Percentiles rank a stretch among this genome's conserved stretches.
These are phyloP conservation scores for Entomyzon cyanotis DNA, from an alignment of 2,113 vertebrate species.

Conservation along the genomic window DNA sequence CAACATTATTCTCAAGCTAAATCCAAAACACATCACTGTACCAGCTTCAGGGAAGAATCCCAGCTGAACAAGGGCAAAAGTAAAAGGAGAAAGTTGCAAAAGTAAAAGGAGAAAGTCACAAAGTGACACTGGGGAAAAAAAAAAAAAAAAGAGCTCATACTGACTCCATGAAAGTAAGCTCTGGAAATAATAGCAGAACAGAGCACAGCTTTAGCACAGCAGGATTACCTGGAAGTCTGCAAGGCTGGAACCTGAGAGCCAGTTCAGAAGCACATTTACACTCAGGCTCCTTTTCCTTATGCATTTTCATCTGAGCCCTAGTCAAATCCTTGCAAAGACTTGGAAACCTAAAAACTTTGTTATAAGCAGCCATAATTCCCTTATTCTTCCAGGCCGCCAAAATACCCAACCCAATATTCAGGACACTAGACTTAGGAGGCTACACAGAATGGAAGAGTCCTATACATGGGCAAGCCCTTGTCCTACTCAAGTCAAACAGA, in stretches of 20 bases:
- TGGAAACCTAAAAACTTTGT: not conserved
- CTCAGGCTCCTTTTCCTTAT: not conserved
- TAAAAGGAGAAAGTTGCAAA: not conserved
- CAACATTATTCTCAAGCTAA: not conserved
- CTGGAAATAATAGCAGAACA: not conserved
- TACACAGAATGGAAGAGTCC: not conserved
- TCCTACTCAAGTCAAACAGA: not conserved
- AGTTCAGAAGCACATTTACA: not conserved
- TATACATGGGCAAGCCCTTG: not conserved
- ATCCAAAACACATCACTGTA: not conserved
- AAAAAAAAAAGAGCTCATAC: not conserved
- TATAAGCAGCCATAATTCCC: not conserved
- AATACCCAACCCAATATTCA: not conserved
- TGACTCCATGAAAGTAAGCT: not conserved
- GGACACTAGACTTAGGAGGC: too few species aligned
- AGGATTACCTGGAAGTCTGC: not conserved
- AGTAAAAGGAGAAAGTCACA: not conserved
- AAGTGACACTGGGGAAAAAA: not conserved
- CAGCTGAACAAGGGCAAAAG: not conserved
- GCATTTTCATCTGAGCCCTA: not conserved
- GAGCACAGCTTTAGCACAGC: not conserved
- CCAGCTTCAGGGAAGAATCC: not conserved
- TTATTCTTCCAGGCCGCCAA: accelerated
- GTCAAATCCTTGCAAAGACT: not conserved
- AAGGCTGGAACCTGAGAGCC: not conserved